These are phyloP conservation scores for Drosophila formosana DNA, from an alignment of 2,888 invertebrate species.

Conservation along the genomic window DNA sequence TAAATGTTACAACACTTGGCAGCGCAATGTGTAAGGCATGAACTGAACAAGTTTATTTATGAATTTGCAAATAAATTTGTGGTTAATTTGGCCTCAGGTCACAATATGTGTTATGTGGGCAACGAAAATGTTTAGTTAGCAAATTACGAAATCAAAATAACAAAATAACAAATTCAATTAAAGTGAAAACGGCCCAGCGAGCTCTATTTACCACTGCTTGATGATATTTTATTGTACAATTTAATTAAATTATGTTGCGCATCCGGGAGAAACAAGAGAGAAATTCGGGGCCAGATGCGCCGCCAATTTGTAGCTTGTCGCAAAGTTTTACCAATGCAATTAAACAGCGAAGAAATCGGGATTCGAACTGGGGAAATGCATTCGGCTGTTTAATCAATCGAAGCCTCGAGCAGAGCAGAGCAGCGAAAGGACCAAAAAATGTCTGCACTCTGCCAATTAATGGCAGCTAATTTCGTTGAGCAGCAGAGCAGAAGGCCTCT, in stretches of 20 bases:
- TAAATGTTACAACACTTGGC: background rate
- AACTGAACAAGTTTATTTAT: background rate
- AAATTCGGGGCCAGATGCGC: slow-evolving; percentile 37
- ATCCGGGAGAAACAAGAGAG: slow-evolving; percentile 15
- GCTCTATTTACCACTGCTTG: slow-evolving; percentile 33
- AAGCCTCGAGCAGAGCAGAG: slow-evolving; percentile 9
- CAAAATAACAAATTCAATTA: slow-evolving; percentile 24
- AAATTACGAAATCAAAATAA: slow-evolving; percentile 12
- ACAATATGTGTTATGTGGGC: background rate
- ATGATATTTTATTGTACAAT: slow-evolving; percentile 45
- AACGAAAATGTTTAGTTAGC: slow-evolving; percentile 18
- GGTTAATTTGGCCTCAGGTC: background rate
- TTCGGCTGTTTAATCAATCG: slow-evolving; percentile 55
- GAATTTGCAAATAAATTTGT: background rate
- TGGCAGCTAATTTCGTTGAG: slow-evolving; percentile 66
- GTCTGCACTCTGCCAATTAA: slow-evolving; percentile 67
- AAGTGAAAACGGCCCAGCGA: slow-evolving; percentile 36
- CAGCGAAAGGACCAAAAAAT: slow-evolving; percentile 15
- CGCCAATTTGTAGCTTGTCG: slow-evolving; percentile 59
- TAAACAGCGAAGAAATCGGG: slow-evolving; percentile 39
- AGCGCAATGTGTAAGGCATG: background rate
- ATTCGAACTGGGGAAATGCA: slow-evolving; percentile 32
- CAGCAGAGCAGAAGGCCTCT: slow-evolving; percentile 37
- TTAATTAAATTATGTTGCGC: slow-evolving; percentile 61
- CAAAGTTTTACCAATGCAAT: slow-evolving; percentile 71